A percentile compares a stretch with the other conserved stretches of the same genome.
These are phyloP conservation scores for Gadus macrocephalus DNA, from an alignment of 2,113 vertebrate species.

Conservation along the genomic window DNA sequence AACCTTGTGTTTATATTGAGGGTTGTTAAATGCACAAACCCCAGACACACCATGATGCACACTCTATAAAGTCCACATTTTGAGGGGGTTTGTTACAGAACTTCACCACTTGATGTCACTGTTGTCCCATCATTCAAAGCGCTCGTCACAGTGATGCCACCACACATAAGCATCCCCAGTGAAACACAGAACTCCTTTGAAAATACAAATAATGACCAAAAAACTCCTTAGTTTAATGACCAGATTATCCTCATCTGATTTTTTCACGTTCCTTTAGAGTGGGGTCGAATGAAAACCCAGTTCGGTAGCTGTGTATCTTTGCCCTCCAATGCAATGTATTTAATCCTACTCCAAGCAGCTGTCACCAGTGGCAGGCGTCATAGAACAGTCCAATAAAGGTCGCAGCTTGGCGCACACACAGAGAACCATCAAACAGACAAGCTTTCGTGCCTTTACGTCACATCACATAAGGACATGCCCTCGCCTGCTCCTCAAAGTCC, in stretches of 20 bases:
- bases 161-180: background rate
- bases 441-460: too few relatives aligned
- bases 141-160: background rate
- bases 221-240: background rate
- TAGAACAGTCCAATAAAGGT: background rate
- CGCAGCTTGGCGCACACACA: background rate
- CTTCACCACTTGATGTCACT: conserved; percentile 40
- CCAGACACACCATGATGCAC: background rate
- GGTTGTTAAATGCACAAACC: background rate
- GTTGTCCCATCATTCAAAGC: conserved; percentile 8
- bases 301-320: too few relatives aligned
- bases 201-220: background rate
- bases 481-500: too few relatives aligned
- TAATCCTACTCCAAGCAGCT: conserved; percentile 1
- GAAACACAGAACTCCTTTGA: background rate
- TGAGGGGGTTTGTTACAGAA: background rate
- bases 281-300: too few relatives aligned
- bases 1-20: too few relatives aligned
- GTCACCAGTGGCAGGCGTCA: background rate
- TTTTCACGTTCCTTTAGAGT: background rate
- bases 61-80: background rate
- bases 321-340: background rate
- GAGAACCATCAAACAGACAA: too few relatives aligned
- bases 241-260: background rate
- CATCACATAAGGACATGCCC: too few relatives aligned